Evolutionary conservation across 2,888 invertebrate species (phyloP).

Genomic region (Sarcophaga carnaria): DNA sequence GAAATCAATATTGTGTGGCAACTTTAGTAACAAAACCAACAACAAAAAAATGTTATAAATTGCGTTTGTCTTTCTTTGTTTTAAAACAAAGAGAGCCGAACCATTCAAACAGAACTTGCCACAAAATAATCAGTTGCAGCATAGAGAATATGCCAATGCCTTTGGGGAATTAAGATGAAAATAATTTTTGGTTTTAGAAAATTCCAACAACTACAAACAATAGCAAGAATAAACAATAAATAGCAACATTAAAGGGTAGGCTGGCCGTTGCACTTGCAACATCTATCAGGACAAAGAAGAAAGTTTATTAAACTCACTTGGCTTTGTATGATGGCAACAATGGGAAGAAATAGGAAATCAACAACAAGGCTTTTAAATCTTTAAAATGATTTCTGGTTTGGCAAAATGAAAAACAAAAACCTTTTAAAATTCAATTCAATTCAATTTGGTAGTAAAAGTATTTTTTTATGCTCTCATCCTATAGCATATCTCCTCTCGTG

Average conservation of each 20-base stretch:
- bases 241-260: neutral
- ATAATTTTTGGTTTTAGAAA: neutral
- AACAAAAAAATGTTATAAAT: neutral
- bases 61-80: neutral
- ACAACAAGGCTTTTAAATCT: neutral
- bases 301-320: constrained; percentile 45
- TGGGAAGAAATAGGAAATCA: constrained; percentile 4
- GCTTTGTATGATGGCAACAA: constrained; percentile 23
- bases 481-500: neutral
- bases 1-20: neutral
- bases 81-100: neutral
- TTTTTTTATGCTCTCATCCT: neutral
- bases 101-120: neutral
- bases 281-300: constrained; percentile 1
- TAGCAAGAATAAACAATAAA: neutral
- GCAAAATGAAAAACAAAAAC: too few species aligned
- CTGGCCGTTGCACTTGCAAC: constrained; percentile 1
- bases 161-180: neutral
- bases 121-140: neutral
- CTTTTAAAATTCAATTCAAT: too few species aligned
- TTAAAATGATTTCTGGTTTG: too few species aligned
- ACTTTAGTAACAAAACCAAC: neutral
- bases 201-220: neutral
- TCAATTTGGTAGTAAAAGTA: neutral
- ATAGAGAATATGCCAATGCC: neutral